phyloP scores from a whole-genome alignment of 2,888 invertebrate species.

The Pseudococcus viburni region DNA sequence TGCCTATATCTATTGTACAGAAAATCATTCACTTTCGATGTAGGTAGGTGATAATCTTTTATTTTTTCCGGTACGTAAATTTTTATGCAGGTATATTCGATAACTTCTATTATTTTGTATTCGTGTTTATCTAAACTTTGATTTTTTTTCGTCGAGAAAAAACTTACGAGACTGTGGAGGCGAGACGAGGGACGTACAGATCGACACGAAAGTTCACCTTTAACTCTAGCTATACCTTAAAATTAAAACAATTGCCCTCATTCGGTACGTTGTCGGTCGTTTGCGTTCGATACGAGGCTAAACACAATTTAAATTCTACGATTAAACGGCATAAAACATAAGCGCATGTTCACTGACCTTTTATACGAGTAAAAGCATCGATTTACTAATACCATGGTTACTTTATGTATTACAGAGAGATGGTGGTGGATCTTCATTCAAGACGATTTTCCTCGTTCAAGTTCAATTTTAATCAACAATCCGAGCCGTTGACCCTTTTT shows the following conservation, averaged over 20 bases:
- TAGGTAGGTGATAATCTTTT: neutral
- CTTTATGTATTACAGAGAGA: neutral
- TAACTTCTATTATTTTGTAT: neutral
- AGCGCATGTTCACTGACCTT: conserved; percentile 51
- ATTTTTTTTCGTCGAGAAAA: neutral
- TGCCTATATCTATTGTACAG: neutral
- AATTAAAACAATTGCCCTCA: conserved; percentile 28
- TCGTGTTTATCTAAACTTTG: neutral
- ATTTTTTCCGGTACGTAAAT: neutral
- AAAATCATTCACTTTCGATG: conserved; percentile 19
- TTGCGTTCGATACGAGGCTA: conserved; percentile 3
- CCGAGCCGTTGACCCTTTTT: conserved; percentile 38
- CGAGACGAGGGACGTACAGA: too few species aligned
- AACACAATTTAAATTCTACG: neutral
- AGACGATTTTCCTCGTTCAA: conserved; percentile 44
- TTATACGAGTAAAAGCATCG: neutral
- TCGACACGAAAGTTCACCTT: conserved; percentile 15
- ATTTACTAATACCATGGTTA: conserved; percentile 30
- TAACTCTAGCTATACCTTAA: neutral
- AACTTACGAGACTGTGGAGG: neutral
- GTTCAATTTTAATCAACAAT: conserved; percentile 56
- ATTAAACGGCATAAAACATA: neutral
- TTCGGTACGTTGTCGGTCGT: neutral
- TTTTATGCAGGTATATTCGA: neutral
- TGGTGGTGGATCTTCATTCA: conserved; percentile 26